These are phyloP conservation scores for Conus canariensis DNA, from an alignment of 2,888 invertebrate species.

Conservation along the genomic window DNA sequence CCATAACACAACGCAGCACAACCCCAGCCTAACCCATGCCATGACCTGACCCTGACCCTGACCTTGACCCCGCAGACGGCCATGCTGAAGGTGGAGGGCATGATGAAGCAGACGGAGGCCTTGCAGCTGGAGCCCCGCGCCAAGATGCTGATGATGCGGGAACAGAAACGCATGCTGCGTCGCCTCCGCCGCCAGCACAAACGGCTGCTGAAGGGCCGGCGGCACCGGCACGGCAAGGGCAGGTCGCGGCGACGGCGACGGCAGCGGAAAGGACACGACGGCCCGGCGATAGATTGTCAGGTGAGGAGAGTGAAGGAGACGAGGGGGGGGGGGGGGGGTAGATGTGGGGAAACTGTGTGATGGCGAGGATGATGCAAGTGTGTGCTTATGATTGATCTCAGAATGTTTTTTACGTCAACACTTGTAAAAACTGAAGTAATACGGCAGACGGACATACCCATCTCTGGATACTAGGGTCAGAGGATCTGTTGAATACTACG, in stretches of 20 bases:
- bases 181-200: slow-evolving; percentile 33
- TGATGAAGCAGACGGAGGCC: slow-evolving; percentile 56
- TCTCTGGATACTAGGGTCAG: too few species aligned
- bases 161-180: slow-evolving; percentile 41
- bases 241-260: slow-evolving; percentile 46
- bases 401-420: too few species aligned
- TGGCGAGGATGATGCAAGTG: background rate
- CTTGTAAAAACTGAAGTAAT: too few species aligned
- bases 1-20: too few species aligned
- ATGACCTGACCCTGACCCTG: too few species aligned
- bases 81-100: slow-evolving; percentile 51
- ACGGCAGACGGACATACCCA: too few species aligned
- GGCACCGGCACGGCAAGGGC: background rate
- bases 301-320: slow-evolving; percentile 48
- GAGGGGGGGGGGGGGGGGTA: background rate
- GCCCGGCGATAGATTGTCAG: slow-evolving; percentile 68
- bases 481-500: too few species aligned
- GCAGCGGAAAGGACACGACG: slow-evolving; percentile 48
- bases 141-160: slow-evolving; percentile 38
- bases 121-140: slow-evolving; percentile 48
- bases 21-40: too few species aligned
- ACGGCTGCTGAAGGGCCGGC: slow-evolving; percentile 26
- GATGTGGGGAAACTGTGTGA: background rate
- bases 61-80: slow-evolving; percentile 16
- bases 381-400: background rate